Evolutionary conservation across 2,113 vertebrate species (phyloP), one percentile per base, ranked within the genome.

Genomic region (Mixornis gularis): DNA sequence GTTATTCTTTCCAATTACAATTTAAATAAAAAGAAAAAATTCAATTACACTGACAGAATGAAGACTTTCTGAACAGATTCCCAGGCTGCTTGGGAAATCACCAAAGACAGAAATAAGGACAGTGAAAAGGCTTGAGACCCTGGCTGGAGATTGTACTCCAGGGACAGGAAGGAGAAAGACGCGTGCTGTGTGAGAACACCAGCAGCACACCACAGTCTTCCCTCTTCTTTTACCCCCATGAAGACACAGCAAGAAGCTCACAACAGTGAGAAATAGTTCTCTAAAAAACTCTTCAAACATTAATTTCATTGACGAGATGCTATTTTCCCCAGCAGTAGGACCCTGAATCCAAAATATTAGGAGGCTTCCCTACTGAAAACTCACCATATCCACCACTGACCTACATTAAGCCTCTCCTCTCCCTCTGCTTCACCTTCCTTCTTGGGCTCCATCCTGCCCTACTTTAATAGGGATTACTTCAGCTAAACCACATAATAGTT

Each of bases 401-500:
- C 95, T 93, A 93, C 84, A 93, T 92, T 63, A 63, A 70, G 59
- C 43, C 26, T 89, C 63, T 87, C 74, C 55, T 62, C 80, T 92
- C 52, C 68, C 56, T 87, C 79, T 16, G 38, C 62, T 92, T 95
- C 89, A 96, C 94, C 92, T 89, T 95, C 86, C 38, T 89, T 49
- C 90, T 55, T 25, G 25, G 36, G 66, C 71, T 82, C 92, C 3
- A 4, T 89, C 89, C 91, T 95, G 92, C 79, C 92, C 96, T 94
- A 93, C 94, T 96, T 94, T 95, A 89, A 30, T 3, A 82, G 46
- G 49, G 94, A 94, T 96, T 95, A 95, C 74, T 95, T 89, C 68
- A 81, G 85, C 87, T 93, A 94, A 96, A 94, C 55, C 48, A 2
- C 12, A 0, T 89, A 89, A 91, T 30, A 89, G 92, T 89, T 95